Percentiles rank a stretch among this genome's conserved stretches.
phyloP scores from a whole-genome alignment of 2,888 invertebrate species.

The Hirtodrosophila confusa region DNA sequence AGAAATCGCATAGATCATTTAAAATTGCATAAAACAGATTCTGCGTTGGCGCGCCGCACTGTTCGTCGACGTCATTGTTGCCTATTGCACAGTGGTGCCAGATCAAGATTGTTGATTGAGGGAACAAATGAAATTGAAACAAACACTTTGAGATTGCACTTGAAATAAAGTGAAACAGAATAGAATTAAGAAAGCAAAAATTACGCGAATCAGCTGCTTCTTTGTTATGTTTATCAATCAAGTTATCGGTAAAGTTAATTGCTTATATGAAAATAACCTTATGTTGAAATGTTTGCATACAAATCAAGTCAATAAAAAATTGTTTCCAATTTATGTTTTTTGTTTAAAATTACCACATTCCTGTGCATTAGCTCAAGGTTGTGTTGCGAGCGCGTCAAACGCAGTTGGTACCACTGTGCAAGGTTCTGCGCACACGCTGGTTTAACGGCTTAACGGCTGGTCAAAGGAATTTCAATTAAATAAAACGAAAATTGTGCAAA shows the following conservation, averaged over 20 bases:
- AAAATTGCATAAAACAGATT: conserved; percentile 24
- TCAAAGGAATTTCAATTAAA: conserved; percentile 66
- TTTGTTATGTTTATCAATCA: conserved; percentile 8
- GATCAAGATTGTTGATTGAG: neutral
- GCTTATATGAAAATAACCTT: no score
- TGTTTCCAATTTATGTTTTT: neutral
- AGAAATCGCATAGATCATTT: no score
- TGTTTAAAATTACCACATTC: no score
- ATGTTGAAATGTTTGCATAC: neutral
- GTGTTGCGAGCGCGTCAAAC: conserved; percentile 1
- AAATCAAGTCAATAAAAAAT: conserved; percentile 3
- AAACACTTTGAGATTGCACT: neutral
- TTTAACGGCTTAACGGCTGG: conserved; percentile 23
- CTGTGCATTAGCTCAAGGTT: conserved; percentile 31
- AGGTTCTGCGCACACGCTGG: conserved; percentile 30
- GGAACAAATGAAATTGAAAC: conserved; percentile 12
- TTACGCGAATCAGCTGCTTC: conserved; percentile 16
- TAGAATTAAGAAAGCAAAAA: conserved; percentile 1
- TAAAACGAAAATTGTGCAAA: conserved; percentile 59
- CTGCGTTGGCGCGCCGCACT: conserved; percentile 32
- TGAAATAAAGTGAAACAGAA: neutral
- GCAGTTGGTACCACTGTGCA: conserved; percentile 31
- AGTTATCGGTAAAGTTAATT: no score
- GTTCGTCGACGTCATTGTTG: conserved; percentile 24
- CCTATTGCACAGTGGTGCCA: conserved; percentile 38